Base-by-base conservation (phyloP, 2,113 vertebrate genomes). In the Marmota monax region DNA sequence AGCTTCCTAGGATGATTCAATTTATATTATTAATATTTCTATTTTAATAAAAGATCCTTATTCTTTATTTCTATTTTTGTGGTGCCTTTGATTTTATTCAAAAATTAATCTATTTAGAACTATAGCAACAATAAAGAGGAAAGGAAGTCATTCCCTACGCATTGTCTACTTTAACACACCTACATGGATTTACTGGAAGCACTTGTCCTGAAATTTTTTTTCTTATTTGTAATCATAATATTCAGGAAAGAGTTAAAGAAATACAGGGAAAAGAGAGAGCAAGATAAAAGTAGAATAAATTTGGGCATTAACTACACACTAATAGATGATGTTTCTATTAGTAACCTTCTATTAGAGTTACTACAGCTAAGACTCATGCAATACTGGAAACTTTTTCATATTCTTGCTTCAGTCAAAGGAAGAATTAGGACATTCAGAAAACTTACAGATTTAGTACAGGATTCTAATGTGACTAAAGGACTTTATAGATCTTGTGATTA, bases 1-100 rank as follows among this genome's bases (percentile, higher is more conserved):
- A 93, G 11, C 14, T 39, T 92, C 97, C 89, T 85, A 90, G 70
- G 92, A 95, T 78, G 8, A 88, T 12, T 85, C 23, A 65, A 27
- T 94, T 95, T 1, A 90, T 32, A 88, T 67, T 86, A 97, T 53
- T 53, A 53, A 17, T 53, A 53, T 16, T 53, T 53, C 13, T 53
- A 5, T 53, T 79, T 58, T 89, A 92, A 61, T 88, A 74, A 87
- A 76, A 87, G 12, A 84, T 87, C 0, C 78, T 92, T 90, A 65
- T 70, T 78, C 73, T 58, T 56, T 58, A 84, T 91, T 84, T 61
- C 0, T 96, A 53, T 95, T 84, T 95, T 92, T 94, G 16, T 23
- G 63, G 5, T 76, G 56, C 2, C 34, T 96, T 93, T 85, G 53
- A 42, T 92, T 97, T 74, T 9, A 0, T 88, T 8, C 2, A 51